Percentiles rank a stretch among this genome's conserved stretches.
Evolutionary conservation across 2,888 invertebrate genomes (phyloP).

Genomic region (Plusia festucae): DNA sequence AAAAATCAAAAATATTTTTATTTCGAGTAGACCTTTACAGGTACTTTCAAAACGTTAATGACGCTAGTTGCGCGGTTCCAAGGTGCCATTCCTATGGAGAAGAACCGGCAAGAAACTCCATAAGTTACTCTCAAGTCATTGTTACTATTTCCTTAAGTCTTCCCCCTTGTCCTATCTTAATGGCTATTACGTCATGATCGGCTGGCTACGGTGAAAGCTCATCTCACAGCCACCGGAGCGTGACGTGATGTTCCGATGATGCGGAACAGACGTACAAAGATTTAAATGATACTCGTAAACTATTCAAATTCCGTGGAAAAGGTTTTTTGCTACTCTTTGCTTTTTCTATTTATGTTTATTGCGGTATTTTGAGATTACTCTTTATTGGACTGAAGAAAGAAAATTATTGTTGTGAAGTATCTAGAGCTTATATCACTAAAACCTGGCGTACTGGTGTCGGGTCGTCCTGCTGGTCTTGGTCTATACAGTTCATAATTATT

Average conservation of each 20-base stretch:
- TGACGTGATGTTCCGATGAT: constrained; percentile 30
- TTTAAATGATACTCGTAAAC: too few relatives aligned
- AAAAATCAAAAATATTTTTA: too few relatives aligned
- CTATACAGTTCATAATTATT: too few relatives aligned
- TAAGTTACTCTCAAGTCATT: too few relatives aligned
- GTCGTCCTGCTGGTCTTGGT: too few relatives aligned
- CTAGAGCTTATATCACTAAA: too few relatives aligned
- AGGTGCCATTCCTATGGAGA: too few relatives aligned
- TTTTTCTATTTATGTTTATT: neutral
- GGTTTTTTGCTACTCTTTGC: neutral
- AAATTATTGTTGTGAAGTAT: neutral
- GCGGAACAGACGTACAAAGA: constrained; percentile 33
- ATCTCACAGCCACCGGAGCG: constrained; percentile 25
- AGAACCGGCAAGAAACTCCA: too few relatives aligned
- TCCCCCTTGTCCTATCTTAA: constrained; percentile 1
- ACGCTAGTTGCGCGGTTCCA: too few relatives aligned
- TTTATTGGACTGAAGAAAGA: neutral
- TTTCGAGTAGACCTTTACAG: too few relatives aligned
- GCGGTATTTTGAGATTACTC: neutral
- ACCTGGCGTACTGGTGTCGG: too few relatives aligned
- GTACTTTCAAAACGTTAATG: too few relatives aligned
- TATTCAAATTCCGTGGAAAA: neutral
- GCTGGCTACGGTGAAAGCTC: constrained; percentile 41
- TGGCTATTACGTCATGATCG: constrained; percentile 31
- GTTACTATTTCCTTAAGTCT: neutral